Evolutionary conservation across 2,888 invertebrate genomes (phyloP), one percentile per base, ranked within the genome.

Genomic region (Teleiodes luculella): DNA sequence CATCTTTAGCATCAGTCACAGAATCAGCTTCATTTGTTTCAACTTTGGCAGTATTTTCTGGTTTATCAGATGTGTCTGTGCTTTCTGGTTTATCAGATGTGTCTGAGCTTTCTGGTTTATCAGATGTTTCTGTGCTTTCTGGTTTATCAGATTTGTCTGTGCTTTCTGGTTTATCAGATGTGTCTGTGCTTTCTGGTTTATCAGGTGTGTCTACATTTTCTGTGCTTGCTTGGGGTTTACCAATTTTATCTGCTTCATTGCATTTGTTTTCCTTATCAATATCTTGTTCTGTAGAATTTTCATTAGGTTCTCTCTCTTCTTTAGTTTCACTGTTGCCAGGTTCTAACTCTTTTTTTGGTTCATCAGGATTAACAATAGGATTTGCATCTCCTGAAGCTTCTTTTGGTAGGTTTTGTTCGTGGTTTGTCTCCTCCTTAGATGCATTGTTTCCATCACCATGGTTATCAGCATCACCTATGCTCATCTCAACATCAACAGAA

Each of bases 401-500:
- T 13, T 43, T 43, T 24, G n/a, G n/a, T 28, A 11, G 13, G 11
- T 18, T 18, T 41, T 41, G 11, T 28, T 43, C 28, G 13, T 13
- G 24, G 10, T 8, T 20, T 28, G 13, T 28, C 3, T 43, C 28
- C 11, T 43, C 7, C 6, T 43, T 28, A 13, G 13, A 28, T n/a
- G 43, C 13, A 37, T 16, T 16, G 11, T 28, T 43, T 28, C 28
- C 43, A 43, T 43, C 43, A 13, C 43, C 43, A 28, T 28, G 13
- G 1, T 43, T 20, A n/a, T 43, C 43, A 43, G 43, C 13, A 47
- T 54, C 18, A 35, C 1, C 20, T 35, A 3, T 33, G 18, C 5
- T 48, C 48, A 48, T 48, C 13, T 48, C 48, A 10, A 45, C 52
- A 53, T 57, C 46, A 39, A 43, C 6, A 7, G 37, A 28, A 11